These are phyloP conservation scores for Ophiodon elongatus DNA, from an alignment of 2,113 vertebrate species.

Conservation along the genomic window DNA sequence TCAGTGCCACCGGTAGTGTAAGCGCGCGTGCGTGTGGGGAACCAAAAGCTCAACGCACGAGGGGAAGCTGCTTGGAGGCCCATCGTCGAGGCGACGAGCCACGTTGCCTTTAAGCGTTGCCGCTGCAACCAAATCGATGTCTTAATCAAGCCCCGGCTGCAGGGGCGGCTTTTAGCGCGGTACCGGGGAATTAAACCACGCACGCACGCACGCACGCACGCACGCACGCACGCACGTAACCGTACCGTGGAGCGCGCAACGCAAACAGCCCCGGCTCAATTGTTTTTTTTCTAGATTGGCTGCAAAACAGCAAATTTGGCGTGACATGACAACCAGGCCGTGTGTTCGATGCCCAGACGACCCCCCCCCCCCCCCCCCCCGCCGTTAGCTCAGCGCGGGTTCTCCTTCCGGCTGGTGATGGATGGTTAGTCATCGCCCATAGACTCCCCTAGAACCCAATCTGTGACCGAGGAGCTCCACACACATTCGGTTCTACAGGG, in stretches of 20 bases:
- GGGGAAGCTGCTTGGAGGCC: background rate
- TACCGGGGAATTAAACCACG: no score
- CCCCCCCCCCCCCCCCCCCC: no score
- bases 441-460: conserved; percentile 85
- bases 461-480: conserved; percentile 81
- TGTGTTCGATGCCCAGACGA: no score
- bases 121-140: background rate
- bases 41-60: background rate
- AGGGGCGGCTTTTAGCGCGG: background rate
- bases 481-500: conserved; percentile 86
- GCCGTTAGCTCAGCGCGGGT: no score
- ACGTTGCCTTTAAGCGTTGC: background rate
- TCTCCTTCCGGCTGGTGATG: no score
- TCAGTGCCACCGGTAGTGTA: background rate
- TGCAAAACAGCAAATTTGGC: no score
- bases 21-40: background rate
- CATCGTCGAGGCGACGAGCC: background rate
- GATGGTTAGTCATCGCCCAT: conserved; percentile 77
- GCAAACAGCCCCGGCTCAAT: no score
- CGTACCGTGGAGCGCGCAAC: no score
- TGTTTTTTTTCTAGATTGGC: no score
- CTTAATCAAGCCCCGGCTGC: conserved; percentile 1
- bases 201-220: no score
- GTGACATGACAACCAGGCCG: no score
- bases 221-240: no score